Evolutionary conservation across 2,113 vertebrate species (phyloP), one percentile per base, ranked within the genome.

Genomic region (Cynoglossus semilaevis): DNA sequence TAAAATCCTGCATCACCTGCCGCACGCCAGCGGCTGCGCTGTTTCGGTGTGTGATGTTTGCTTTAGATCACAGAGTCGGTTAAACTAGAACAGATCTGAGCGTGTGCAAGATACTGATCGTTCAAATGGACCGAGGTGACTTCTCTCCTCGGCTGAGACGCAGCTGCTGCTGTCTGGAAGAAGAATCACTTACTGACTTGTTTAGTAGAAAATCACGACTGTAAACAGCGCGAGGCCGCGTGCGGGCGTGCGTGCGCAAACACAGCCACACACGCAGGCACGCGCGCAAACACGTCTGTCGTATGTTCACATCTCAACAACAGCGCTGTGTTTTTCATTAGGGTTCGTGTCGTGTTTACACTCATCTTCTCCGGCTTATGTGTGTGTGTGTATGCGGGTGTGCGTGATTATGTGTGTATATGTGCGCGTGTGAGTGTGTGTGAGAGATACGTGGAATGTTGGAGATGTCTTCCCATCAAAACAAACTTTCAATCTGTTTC

Each of bases 401-500:
- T n/a, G n/a, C n/a, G n/a, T n/a, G n/a, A n/a, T 42, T 1, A 7
- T 50, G 43, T 53, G 45, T 49, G 52, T 42, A n/a, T n/a, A n/a
- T n/a, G n/a, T n/a, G 51, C 63, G 41, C 64, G 37, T 41, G 58
- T 46, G 54, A 56, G 54, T 58, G 53, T 58, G 7, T 69, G 38
- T 58, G 42, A 54, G 29, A 34, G 9, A 51, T 15, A 54, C 52
- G n/a, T 63, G 66, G 76, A 85, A 85, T 86, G 78, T 67, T 57
- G 58, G 67, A 73, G 51, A 80, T 63, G 53, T 79, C 67, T 70
- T 82, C 55, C 67, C 68, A 82, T 56, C 58, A 76, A 84, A 82
- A 78, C 63, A 77, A 81, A 88, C 80, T 82, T 90, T 80, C 48
- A 79, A 81, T 80, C 77, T 86, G 82, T 79, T 86, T 85, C 74